Conservation (phyloP, 2,113 vertebrate species). For the Protomyctophum bolini region DNA sequence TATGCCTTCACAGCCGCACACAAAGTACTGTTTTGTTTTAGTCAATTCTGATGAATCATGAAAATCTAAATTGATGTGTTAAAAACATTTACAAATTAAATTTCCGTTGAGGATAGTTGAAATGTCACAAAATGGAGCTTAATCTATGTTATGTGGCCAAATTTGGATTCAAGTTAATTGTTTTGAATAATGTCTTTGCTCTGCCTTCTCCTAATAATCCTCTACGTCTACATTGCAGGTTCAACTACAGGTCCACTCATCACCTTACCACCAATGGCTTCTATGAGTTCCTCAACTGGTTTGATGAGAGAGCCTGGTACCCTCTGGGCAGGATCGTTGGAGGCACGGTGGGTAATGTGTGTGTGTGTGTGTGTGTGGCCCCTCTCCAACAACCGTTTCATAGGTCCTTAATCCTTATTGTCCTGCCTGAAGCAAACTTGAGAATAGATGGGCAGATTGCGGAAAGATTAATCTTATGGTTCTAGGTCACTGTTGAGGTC, state of each 20-base stretch:
- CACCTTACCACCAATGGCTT: constrained; percentile 94
- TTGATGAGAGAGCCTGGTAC: constrained; percentile 96
- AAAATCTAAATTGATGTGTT: background rate
- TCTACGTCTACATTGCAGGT: constrained; percentile 76
- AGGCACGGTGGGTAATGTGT: constrained; percentile 86
- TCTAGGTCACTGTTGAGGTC: too few species aligned
- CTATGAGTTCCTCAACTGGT: constrained; percentile 98
- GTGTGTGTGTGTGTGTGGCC: background rate
- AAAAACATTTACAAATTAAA: background rate
- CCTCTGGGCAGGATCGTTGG: constrained; percentile 95
- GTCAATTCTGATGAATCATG: background rate
- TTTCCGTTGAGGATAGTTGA: background rate
- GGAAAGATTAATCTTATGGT: too few species aligned
- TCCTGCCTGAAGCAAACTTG: too few species aligned
- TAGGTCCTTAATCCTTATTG: constrained; percentile 22
- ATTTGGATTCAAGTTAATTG: background rate
- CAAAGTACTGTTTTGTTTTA: background rate
- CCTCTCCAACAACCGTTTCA: background rate
- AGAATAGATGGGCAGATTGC: too few species aligned
- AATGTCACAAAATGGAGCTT: background rate
- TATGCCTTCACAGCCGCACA: background rate
- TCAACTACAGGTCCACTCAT: constrained; percentile 96
- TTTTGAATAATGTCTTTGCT: background rate
- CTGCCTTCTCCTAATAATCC: background rate
- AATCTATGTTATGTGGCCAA: background rate